Percentiles rank a stretch among this genome's conserved stretches.
Conservation (phyloP, 2,888 invertebrate species). For the Macaria liturata region DNA sequence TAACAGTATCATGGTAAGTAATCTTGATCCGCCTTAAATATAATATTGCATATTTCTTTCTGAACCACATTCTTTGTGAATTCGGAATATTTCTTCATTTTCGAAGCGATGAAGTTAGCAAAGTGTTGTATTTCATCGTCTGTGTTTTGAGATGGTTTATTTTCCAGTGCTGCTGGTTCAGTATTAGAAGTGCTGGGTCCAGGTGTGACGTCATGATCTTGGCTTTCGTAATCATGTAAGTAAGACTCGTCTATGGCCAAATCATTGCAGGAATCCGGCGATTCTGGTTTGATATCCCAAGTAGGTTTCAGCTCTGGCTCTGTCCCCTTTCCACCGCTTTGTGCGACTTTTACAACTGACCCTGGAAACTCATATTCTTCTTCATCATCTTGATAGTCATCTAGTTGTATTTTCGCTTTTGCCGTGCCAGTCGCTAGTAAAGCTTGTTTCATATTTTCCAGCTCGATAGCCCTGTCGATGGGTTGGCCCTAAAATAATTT, state of each 20-base stretch:
- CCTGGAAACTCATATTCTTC: constrained; percentile 3
- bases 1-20: constrained; percentile 38
- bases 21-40: constrained; percentile 55
- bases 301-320: not conserved
- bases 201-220: not conserved
- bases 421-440: not conserved
- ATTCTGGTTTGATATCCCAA: constrained; percentile 1
- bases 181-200: not conserved
- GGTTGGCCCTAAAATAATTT: constrained; percentile 11
- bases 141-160: not conserved
- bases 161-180: not conserved
- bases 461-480: constrained; percentile 19
- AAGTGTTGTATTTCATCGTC: constrained; percentile 52
- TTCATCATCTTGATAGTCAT: no score
- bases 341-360: no score
- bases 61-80: constrained; percentile 50
- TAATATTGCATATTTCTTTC: constrained; percentile 53
- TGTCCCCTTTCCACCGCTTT: not conserved
- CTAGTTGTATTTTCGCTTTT: no score
- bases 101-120: constrained; percentile 48
- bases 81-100: constrained; percentile 54
- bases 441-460: constrained; percentile 13
- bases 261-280: not conserved
- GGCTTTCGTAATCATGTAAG: not conserved
- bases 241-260: not conserved